Conservation (phyloP, 2,888 invertebrate species). For the Danaus chrysippus region DNA sequence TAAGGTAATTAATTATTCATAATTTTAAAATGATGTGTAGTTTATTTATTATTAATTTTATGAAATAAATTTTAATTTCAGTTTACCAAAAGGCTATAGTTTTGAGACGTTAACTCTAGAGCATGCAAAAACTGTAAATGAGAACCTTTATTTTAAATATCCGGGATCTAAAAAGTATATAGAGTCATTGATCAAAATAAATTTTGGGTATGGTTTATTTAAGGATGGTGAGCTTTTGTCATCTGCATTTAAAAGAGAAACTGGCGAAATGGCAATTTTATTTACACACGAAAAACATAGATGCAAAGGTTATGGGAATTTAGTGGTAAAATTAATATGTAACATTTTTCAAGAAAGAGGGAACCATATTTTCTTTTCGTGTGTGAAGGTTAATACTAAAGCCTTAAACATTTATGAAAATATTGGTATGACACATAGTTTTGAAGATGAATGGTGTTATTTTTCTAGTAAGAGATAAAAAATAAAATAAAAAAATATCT, state of each 20-base stretch:
- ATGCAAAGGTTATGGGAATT: constrained; percentile 50
- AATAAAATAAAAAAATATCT: too few species aligned
- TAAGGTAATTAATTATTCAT: constrained; percentile 20
- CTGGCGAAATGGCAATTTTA: constrained; percentile 50
- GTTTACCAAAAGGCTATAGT: constrained; percentile 38
- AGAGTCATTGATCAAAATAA: constrained; percentile 43
- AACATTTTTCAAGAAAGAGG: constrained; percentile 44
- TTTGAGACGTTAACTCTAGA: constrained; percentile 42
- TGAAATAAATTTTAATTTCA: constrained; percentile 32
- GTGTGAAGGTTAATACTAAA: constrained; percentile 40
- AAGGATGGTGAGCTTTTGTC: constrained; percentile 38
- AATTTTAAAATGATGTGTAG: neutral
- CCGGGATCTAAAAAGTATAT: constrained; percentile 44
- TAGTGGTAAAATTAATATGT: constrained; percentile 45
- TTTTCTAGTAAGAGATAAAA: neutral
- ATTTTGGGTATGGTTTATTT: constrained; percentile 50
- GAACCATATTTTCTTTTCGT: constrained; percentile 44
- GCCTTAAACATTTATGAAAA: constrained; percentile 50
- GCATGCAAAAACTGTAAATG: constrained; percentile 41
- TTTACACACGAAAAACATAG: constrained; percentile 52
- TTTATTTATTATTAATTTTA: neutral
- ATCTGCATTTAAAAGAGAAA: constrained; percentile 52
- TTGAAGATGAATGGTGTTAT: constrained; percentile 40
- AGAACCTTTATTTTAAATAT: constrained; percentile 50
- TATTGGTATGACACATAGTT: constrained; percentile 39